Base-by-base conservation (phyloP, 2,113 vertebrate genomes). In the Damaliscus lunatus region DNA sequence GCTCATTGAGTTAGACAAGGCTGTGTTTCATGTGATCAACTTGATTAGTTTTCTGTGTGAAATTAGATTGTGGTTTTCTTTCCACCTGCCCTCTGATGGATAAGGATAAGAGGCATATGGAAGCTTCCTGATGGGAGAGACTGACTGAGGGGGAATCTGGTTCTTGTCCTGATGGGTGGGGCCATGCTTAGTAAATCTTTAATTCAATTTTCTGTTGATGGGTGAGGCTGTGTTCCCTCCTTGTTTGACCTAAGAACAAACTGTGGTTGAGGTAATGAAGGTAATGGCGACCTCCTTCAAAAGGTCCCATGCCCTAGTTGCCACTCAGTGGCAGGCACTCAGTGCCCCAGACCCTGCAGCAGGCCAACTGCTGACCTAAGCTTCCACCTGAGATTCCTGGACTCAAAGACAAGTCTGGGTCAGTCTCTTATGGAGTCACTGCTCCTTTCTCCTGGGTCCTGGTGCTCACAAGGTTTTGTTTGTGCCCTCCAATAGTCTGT, bases 351-450 rank as follows among this genome's bases (percentile, higher is more conserved):
- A 36, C 64, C 64, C 64, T 71, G 19, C 19, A 71, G n/a, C n/a
- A 36, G 64, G 64, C 64, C n/a, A 36, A 36, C n/a, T 9, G 10
- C 64, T 71, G 19, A 36, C 19, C 10, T 36, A 71, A 71, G 19
- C 0, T 36, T 23, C 19, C 9, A 36, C n/a, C n/a, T 0, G 0
- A 71, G 64, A 71, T 36, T 71, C 2, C n/a, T 71, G 64, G n/a
- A 23, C 19, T 21, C 64, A 71, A 36, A 71, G 19, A 71, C 64
- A 71, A 71, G n/a, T 23, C 64, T 36, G 64, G 19, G 9, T 36
- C 19, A 71, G 64, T 23, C 17, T 71, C 10, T 12, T 71, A n/a
- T 71, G 64, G n/a, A 36, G 9, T 23, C 9, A 36, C n/a, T 71
- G n/a, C n/a, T 36, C 19, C n/a, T 71, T 36, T 36, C 17, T 71